phyloP scores from a whole-genome alignment of 1,140 invertebrate species.

The Heliconius congener region DNA sequence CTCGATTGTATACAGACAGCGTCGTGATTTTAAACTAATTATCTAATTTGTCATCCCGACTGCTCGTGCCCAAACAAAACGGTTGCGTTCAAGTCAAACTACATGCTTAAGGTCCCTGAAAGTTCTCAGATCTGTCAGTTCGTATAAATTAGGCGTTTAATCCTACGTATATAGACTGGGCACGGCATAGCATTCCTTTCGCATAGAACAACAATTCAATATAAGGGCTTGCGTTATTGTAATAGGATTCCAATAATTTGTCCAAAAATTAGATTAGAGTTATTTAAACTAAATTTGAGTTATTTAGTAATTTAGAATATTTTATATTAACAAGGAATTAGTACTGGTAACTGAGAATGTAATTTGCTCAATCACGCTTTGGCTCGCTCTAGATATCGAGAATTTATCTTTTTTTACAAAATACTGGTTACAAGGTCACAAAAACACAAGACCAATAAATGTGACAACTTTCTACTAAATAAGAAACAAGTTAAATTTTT shows the following conservation, averaged over 20 bases:
- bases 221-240: not conserved
- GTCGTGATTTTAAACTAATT: conserved; percentile 64
- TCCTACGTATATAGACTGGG: conserved; percentile 51
- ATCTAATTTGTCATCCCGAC: conserved; percentile 65
- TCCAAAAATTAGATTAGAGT: not conserved
- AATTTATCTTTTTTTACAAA: conserved; percentile 17
- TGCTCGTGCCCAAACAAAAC: conserved; percentile 50
- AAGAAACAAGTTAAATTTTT: conserved; percentile 16
- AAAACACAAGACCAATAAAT: conserved; percentile 26
- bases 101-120: conserved; percentile 40
- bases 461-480: conserved; percentile 24
- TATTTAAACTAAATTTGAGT: not conserved
- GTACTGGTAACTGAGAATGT: not conserved
- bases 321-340: conserved; percentile 3
- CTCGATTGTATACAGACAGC: conserved; percentile 31
- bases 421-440: conserved; percentile 21
- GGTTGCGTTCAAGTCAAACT: conserved; percentile 38
- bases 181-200: conserved; percentile 53
- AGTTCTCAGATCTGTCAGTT: conserved; percentile 58
- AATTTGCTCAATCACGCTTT: not conserved
- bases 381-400: conserved; percentile 14
- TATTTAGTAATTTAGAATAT: not conserved
- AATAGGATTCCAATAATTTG: conserved; percentile 4
- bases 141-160: conserved; percentile 56
- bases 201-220: not conserved